Conservation (phyloP, 1,140 invertebrate species). For the Lordiphosa collinella region DNA sequence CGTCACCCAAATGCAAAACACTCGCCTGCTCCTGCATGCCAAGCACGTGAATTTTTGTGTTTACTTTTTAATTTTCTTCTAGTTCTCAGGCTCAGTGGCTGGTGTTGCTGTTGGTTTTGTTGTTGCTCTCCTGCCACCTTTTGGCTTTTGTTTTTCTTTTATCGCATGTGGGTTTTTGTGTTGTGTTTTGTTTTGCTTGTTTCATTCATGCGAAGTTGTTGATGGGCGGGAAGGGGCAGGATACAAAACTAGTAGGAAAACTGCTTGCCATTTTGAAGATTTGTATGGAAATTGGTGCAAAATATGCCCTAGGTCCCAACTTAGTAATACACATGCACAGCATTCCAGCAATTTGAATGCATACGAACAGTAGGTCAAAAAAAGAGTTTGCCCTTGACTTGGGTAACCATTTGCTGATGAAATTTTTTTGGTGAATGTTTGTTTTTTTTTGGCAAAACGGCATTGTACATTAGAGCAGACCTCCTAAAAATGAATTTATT, state of each 20-base stretch:
- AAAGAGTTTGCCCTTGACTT: too few relatives aligned
- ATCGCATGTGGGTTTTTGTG: constrained; percentile 45
- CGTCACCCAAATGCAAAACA: background rate
- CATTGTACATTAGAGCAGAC: too few relatives aligned
- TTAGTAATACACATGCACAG: constrained; percentile 1
- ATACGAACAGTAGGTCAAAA: background rate
- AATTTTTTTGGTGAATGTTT: too few relatives aligned
- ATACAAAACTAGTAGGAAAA: constrained; percentile 23
- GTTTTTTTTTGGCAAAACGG: too few relatives aligned
- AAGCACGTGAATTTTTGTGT: constrained; percentile 74
- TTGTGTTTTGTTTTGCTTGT: constrained; percentile 50
- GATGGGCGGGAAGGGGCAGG: background rate
- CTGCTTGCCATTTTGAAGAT: constrained; percentile 44
- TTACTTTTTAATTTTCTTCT: constrained; percentile 71
- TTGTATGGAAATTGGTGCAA: constrained; percentile 73
- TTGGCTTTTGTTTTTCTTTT: constrained; percentile 47
- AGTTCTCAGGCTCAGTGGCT: constrained; percentile 34
- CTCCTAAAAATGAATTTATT: too few relatives aligned
- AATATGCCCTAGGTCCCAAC: constrained; percentile 57
- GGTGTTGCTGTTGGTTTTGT: constrained; percentile 18
- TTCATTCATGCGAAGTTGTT: constrained; percentile 51
- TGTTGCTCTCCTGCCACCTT: constrained; percentile 27
- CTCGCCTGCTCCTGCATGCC: constrained; percentile 33
- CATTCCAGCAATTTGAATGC: constrained; percentile 11
- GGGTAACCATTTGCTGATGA: too few relatives aligned